Evolutionary conservation across 2,888 invertebrate species (phyloP), one percentile per base, ranked within the genome.

Genomic region (Dastarcus helophoroides): DNA sequence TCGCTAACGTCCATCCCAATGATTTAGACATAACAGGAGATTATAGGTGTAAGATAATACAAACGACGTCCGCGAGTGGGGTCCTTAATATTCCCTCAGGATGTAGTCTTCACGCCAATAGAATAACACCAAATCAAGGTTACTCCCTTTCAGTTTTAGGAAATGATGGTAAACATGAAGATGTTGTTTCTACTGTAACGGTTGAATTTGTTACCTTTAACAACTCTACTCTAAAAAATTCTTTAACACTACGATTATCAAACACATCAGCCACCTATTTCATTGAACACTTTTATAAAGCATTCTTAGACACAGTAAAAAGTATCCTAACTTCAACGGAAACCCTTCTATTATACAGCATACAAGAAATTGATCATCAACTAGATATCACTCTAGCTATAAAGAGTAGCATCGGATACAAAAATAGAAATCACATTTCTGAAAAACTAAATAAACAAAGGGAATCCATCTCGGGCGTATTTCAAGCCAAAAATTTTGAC

Each of bases 1-100:
- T 95, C 39, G 94, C 90, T 4, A 77, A 90, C 58, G 83, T 94
- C 0, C 84, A 81, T 60, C 95, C 95, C 1, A 82, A 86, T 51
- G 95, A 95, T 64, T 76, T 80, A 1, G 94, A 95, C 56, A 72
- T 75, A n/a, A 75, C 77, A 29, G 94, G 93, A 3, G 81, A 88
- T 50, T 94, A 93, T 53, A 76, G 71, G 48, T 95, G 94, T 55
- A 78, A 76, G 53, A 76, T 90, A 39, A 62, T 85, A 46, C 76
- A 65, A 58, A 73, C 60, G 53, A 73, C 64, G 44, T 73, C 66
- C 40, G 65, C 73, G 8, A 54, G 68, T 28, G 69, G 73, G 1
- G 61, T 79, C 22, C 63, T 85, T 9, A 72, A 67, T 29, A 83
- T 94, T 32, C 76, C 78, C 26, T 68, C 68, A 31, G 80, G 74